These are phyloP conservation scores for Macrobrachium nipponense DNA, from an alignment of 1,140 invertebrate genomes.

Conservation along the genomic window DNA sequence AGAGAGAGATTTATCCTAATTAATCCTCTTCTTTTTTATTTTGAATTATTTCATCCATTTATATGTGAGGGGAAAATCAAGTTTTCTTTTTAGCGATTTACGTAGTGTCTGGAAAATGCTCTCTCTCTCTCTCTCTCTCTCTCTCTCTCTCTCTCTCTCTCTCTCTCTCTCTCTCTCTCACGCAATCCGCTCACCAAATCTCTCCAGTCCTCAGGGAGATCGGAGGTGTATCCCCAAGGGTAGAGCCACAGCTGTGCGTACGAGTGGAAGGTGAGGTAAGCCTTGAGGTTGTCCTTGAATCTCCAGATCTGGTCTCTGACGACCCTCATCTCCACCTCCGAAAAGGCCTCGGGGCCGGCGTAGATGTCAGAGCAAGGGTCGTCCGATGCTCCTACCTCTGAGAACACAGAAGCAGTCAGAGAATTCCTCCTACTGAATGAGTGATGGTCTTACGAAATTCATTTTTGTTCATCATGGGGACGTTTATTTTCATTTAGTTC, in stretches of 20 bases:
- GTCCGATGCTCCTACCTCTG: conserved; percentile 77
- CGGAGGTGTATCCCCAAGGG: conserved; percentile 67
- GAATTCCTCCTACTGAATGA: no score
- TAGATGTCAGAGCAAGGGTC: conserved; percentile 91
- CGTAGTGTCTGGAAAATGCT: no score
- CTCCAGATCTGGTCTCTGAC: conserved; percentile 72
- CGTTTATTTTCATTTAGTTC: no score
- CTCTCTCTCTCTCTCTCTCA: no score
- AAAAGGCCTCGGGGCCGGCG: conserved; percentile 88
- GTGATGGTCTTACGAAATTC: neutral
- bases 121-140: no score
- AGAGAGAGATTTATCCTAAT: no score
- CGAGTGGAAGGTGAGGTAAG: conserved; percentile 67
- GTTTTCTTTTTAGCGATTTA: no score
- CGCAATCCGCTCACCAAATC: conserved; percentile 64
- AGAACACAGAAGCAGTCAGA: neutral
- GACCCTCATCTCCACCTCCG: conserved; percentile 89
- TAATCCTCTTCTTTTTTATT: no score
- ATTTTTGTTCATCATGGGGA: no score
- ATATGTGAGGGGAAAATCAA: no score
- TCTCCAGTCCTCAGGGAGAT: conserved; percentile 66
- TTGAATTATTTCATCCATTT: no score
- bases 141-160: no score
- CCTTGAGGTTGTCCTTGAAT: conserved; percentile 46
- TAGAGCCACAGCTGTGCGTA: conserved; percentile 66